A percentile compares a stretch with the other conserved stretches of the same genome.
These are phyloP conservation scores for Phoxinus dragarum DNA, from an alignment of 2,797 vertebrate species.

Conservation along the genomic window DNA sequence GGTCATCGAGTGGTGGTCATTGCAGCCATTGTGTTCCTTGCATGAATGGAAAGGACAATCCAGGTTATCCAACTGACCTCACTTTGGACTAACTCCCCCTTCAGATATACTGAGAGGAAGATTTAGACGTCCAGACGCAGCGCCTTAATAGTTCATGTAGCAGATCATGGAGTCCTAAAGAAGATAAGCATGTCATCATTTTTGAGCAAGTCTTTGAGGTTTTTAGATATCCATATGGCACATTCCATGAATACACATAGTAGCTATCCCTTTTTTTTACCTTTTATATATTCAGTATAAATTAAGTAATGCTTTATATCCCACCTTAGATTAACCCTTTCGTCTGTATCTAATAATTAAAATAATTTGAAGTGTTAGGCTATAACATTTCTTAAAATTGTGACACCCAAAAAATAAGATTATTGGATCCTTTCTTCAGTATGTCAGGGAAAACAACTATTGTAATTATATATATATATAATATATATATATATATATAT, in stretches of 20 bases:
- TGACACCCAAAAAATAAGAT: not conserved
- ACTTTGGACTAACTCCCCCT: conserved; percentile 48
- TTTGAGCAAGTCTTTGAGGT: not conserved
- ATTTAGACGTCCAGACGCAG: conserved; percentile 46
- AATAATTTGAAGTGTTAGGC: not conserved
- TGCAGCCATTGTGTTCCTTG: conserved; percentile 55
- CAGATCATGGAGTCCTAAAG: not conserved
- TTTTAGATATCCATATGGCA: not conserved
- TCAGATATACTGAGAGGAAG: conserved; percentile 28
- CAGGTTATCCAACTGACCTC: conserved; percentile 45
- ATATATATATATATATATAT: too few relatives aligned
- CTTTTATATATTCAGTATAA: not conserved
- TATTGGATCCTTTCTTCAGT: not conserved
- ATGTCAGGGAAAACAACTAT: not conserved
- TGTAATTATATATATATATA: not conserved
- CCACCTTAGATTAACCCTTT: not conserved
- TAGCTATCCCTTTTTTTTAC: not conserved
- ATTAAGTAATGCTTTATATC: not conserved
- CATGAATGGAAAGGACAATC: conserved; percentile 52
- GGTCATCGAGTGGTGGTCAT: conserved; percentile 75
- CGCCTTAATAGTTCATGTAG: not conserved
- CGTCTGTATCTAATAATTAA: not conserved
- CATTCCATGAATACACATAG: not conserved
- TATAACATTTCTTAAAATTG: not conserved
- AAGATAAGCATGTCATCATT: not conserved